Base-by-base conservation (phyloP, 2,797 vertebrate genomes). In the Neosilurus hyrtlii region DNA sequence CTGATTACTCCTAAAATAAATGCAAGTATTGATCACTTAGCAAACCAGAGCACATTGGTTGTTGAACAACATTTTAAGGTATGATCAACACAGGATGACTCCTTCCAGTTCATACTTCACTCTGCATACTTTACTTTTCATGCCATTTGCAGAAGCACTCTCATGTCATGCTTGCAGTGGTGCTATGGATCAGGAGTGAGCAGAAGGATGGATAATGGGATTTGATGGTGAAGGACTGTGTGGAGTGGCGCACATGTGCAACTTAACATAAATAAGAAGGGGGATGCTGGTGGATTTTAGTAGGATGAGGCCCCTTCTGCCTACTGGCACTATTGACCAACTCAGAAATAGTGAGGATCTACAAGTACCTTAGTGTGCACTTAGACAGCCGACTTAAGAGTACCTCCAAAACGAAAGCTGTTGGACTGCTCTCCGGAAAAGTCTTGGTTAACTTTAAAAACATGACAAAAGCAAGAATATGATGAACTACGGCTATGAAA, bases 301-400 rank as follows among this genome's bases (percentile, higher is more conserved):
- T n/a, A 52, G 76, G 76, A 52, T 79, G 61, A 79, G 51, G 62
- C 49, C 76, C 76, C 76, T 54, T 79, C 62, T 79, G 76, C 61
- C 61, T 52, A 14, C 24, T 78, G 76, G 43, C 43, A 65, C 76
- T 78, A 65, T 20, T 79, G 61, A 79, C 51, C 43, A 65, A 79
- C 49, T 26, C 12, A 20, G 49, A 79, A 52, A 65, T 65, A 49
- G 43, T 26, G 76, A 79, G 74, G 35, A 62, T 76, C 12, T 61
- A 61, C 22, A 16, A 24, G 76, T 30, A 52, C 49, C 16, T 18
- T 20, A 20, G n/a, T 65, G 76, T 30, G 61, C 49, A 54, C 59
- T 49, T 63, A 24, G 57, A 77, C 74, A 24, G 74, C 26, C 9
- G 12, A 26, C 61, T 65, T 63, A 24, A 26, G 7, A 63, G 37